Evolutionary conservation across 1,140 invertebrate species (phyloP).

Genomic region (Dysdera silvatica): DNA sequence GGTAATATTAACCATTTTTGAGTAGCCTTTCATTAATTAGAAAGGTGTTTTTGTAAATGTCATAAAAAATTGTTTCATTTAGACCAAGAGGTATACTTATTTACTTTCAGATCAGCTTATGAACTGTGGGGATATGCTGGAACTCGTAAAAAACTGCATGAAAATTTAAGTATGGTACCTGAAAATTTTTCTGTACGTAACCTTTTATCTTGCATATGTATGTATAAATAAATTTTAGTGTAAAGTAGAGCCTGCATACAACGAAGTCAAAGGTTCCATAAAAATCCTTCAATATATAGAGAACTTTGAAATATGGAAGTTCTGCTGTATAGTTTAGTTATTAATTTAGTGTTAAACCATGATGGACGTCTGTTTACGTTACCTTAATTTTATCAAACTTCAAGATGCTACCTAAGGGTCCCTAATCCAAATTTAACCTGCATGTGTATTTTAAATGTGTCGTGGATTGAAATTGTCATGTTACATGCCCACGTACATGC

Average conservation of each 20-base stretch:
- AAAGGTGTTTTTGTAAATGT: background rate
- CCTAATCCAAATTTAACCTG: too few relatives aligned
- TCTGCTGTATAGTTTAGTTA: too few relatives aligned
- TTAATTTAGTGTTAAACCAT: too few relatives aligned
- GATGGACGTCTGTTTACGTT: too few relatives aligned
- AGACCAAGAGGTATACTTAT: background rate
- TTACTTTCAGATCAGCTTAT: conserved; percentile 20
- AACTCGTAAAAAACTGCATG: conserved; percentile 9
- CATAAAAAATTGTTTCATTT: background rate
- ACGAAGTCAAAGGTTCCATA: background rate
- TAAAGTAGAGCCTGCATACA: background rate
- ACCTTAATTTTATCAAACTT: too few relatives aligned
- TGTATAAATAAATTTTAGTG: background rate
- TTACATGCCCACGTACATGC: too few relatives aligned
- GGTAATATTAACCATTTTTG: conserved; percentile 39
- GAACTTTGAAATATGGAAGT: too few relatives aligned
- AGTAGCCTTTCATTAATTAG: background rate
- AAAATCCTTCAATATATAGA: background rate
- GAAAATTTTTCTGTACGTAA: conserved; percentile 11
- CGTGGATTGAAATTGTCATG: too few relatives aligned
- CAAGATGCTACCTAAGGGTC: too few relatives aligned
- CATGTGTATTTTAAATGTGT: too few relatives aligned
- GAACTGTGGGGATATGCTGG: conserved; percentile 18
- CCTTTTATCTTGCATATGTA: background rate
- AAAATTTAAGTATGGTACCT: conserved; percentile 1